Conservation (phyloP, 2,113 vertebrate species). For the Pagrus major region DNA sequence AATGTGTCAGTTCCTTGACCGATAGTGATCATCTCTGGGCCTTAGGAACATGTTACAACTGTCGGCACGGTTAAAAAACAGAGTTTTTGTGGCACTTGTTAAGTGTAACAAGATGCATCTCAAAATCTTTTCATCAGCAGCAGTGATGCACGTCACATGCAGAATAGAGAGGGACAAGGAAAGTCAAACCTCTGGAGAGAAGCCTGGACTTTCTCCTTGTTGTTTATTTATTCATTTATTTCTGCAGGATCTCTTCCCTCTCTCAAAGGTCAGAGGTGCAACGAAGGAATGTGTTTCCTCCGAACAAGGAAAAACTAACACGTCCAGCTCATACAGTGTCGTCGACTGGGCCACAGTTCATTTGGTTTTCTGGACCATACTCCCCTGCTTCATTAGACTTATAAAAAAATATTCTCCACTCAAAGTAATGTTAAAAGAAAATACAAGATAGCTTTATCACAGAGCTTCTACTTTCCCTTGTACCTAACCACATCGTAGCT, state of each 20-base stretch:
- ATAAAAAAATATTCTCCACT: too few relatives aligned
- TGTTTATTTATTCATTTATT: constrained; percentile 78
- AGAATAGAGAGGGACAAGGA: constrained; percentile 10
- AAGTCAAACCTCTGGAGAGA: constrained; percentile 36
- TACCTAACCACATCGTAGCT: constrained; percentile 60
- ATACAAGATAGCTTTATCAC: background rate
- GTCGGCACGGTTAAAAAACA: background rate
- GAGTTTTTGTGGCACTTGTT: background rate
- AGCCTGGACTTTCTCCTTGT: constrained; percentile 54
- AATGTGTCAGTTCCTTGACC: constrained; percentile 59
- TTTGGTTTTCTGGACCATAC: constrained; percentile 18
- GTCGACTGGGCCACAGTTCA: constrained; percentile 30
- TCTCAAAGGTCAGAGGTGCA: constrained; percentile 72
- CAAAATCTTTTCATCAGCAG: constrained; percentile 15
- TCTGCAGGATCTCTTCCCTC: constrained; percentile 69
- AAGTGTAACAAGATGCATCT: constrained; percentile 9
- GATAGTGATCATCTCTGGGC: constrained; percentile 19
- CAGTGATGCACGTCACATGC: constrained; percentile 16
- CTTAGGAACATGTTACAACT: constrained; percentile 16
- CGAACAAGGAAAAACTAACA: constrained; percentile 61
- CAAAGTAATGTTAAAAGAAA: background rate
- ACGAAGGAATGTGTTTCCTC: constrained; percentile 78
- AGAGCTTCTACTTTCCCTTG: constrained; percentile 53
- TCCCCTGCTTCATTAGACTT: background rate
- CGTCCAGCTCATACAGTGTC: constrained; percentile 41